Base-by-base conservation (phyloP, 2,888 invertebrate species). In the Mycalesis mineus region DNA sequence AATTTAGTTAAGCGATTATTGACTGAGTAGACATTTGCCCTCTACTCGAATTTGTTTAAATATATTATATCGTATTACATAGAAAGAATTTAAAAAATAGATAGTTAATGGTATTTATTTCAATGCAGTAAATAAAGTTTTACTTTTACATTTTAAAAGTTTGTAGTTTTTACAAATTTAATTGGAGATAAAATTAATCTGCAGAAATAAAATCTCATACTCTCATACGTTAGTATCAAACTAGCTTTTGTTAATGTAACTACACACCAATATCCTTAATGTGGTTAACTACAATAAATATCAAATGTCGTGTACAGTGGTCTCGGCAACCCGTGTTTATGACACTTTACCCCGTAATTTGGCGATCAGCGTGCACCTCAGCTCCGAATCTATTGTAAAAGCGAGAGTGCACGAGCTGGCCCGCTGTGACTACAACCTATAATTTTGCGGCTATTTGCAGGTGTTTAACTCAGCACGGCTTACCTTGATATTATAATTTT, bases 281-380 rank as follows among this genome's bases (percentile, higher is more conserved):
- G 57, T 17, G 53, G 58, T 58, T 53, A 14, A 36, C 44, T 13
- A 50, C 29, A 49, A 57, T 61, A 53, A 60, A 55, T 58, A 58
- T 60, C 55, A 57, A 55, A 37, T 37, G 42, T 49, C 42, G 31
- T 50, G 37, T 56, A 58, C 39, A 28, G 42, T 33, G 45, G 41
- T 51, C 49, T 57, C 73, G 66, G 68, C 67, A 80, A 74, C 80
- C 75, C 71, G 75, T 79, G 72, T 67, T 86, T 83, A 81, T 79
- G 79, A 77, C 80, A 82, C 80, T 73, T 80, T 75, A 86, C 84
- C 88, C 86, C 82, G 77, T 81, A 86, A 88, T 88, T 88, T 86
- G 84, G 82, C 81, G 79, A 84, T 85, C 80, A 80, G 72, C 72
- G 74, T 70, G 70, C 73, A 70, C 73, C 71, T 69, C 68, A 65